Evolutionary conservation across 2,113 vertebrate species (phyloP), one percentile per base, ranked within the genome.

Genomic region (Phycodurus eques): DNA sequence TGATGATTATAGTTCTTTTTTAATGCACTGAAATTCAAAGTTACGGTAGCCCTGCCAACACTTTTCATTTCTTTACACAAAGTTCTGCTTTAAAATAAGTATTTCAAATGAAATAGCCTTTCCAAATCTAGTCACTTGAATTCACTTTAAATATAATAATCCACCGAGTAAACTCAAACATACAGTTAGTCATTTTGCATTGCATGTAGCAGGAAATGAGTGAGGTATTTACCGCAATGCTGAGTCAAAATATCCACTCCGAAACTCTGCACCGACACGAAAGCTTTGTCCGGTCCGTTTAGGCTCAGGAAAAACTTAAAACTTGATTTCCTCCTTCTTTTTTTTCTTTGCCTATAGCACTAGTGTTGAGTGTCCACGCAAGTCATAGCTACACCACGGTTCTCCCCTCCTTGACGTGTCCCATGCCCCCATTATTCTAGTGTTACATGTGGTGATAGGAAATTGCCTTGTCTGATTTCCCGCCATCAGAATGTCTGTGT

Each of bases 381-480:
- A 49, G 57, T 79, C 70, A 59, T 63, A 54, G 43, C 53, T 6
- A 53, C 63, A 51, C 15, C 22, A 4, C 57, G 17, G 3, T 35
- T 65, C 42, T 22, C 62, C 46, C 22, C 46, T 15, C 49, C 69
- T 64, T 68, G 8, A 71, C 53, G 46, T 4, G 51, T 63, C 70
- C 61, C 11, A 5, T 14, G 65, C 47, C 63, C 88, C 69, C 19
- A 9, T 73, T 88, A 83, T 85, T 92, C 93, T 93, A 88, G 85
- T 70, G 88, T 94, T 94, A 93, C 94, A 93, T 93, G 92, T 92
- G 92, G 72, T 19, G n/a, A 75, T 88, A 91, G 93, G 92, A 94
- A 93, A 90, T 90, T 92, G 91, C 89, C 92, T 77, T 88, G 88
- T 85, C 91, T 93, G 75, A 93, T 94, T 95, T 94, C 92, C 94